Evolutionary conservation across 2,797 vertebrate species (phyloP).

Genomic region (Urosaurus nigricauda): DNA sequence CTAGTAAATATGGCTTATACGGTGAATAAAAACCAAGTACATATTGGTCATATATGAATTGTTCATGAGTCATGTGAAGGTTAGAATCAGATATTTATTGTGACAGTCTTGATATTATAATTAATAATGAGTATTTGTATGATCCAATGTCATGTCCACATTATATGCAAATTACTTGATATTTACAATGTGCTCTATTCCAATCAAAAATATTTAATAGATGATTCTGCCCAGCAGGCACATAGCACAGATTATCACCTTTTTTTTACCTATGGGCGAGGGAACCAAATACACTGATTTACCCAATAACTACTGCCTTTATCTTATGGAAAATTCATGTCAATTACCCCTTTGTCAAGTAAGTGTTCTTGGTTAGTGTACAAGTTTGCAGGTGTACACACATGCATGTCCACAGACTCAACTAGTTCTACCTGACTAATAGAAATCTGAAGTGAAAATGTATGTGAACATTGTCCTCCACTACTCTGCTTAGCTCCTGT

Average conservation of each 20-base stretch:
- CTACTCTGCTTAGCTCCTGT: no score
- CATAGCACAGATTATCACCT: neutral
- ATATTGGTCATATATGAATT: no score
- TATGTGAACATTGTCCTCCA: no score
- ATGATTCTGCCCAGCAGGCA: neutral
- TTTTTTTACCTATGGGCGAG: neutral
- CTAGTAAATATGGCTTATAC: no score
- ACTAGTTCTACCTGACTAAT: neutral
- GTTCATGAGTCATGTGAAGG: no score
- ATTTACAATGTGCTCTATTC: neutral
- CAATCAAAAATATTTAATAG: neutral
- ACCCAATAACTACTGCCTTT: neutral
- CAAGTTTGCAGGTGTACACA: neutral
- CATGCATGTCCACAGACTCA: neutral
- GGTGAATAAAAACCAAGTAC: no score
- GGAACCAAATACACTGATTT: neutral
- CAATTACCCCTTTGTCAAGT: neutral
- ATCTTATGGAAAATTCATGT: neutral
- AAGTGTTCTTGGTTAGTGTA: neutral
- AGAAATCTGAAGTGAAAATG: neutral
- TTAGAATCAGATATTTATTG: no score
- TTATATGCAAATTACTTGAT: neutral
- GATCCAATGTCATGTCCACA: no score
- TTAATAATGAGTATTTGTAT: no score
- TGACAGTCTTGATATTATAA: no score